These are phyloP conservation scores for Cetonia aurata DNA, from an alignment of 2,888 invertebrate genomes.

Conservation along the genomic window DNA sequence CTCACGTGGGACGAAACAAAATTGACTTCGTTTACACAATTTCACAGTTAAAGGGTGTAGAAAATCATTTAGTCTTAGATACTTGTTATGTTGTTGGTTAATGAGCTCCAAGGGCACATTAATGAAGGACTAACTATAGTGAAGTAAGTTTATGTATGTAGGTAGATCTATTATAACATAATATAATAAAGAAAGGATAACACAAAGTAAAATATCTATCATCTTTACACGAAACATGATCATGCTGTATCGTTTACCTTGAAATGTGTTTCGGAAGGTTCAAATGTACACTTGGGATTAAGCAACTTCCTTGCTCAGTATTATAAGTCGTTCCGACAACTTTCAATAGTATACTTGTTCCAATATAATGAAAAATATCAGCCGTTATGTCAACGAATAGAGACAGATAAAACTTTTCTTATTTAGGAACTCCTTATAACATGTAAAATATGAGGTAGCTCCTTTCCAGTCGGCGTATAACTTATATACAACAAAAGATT, in stretches of 20 bases:
- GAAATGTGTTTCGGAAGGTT: slow-evolving; percentile 15
- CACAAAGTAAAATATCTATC: too few species aligned
- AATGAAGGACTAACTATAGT: too few species aligned
- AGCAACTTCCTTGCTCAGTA: slow-evolving; percentile 5
- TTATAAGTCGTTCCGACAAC: slow-evolving; percentile 27
- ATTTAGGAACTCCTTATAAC: slow-evolving; percentile 27
- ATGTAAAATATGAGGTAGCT: slow-evolving; percentile 11
- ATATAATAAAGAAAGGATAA: too few species aligned
- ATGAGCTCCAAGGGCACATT: not conserved
- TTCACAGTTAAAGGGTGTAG: slow-evolving; percentile 59
- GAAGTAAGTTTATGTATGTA: not conserved
- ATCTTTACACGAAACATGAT: too few species aligned
- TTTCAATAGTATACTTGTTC: slow-evolving; percentile 24
- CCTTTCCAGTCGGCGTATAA: not conserved
- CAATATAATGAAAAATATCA: slow-evolving; percentile 35
- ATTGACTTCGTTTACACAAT: slow-evolving; percentile 61
- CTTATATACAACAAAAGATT: slow-evolving; percentile 33
- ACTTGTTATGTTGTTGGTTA: not conserved
- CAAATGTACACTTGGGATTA: not conserved
- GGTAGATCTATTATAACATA: not conserved
- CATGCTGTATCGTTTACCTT: not conserved
- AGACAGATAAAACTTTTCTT: slow-evolving; percentile 38
- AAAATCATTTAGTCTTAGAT: slow-evolving; percentile 53
- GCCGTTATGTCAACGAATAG: slow-evolving; percentile 25
- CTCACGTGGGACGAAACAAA: slow-evolving; percentile 42